Conservation (phyloP, 2,113 vertebrate genomes). For the Triplophysa rosa region DNA sequence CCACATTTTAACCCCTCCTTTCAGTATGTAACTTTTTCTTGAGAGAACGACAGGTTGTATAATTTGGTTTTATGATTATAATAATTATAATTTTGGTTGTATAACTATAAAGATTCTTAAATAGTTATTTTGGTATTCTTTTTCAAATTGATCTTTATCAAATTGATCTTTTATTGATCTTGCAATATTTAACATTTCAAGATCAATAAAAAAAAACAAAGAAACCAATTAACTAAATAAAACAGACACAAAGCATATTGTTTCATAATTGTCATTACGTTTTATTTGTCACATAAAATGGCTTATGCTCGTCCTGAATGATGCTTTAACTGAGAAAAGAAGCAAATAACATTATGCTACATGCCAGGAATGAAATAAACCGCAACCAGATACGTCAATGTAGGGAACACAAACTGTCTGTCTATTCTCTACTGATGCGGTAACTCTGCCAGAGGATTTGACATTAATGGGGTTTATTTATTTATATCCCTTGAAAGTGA, state of each 20-base stretch:
- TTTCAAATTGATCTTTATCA: too few species aligned
- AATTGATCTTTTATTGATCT: too few species aligned
- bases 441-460: neutral
- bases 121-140: too few species aligned
- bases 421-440: neutral
- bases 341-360: neutral
- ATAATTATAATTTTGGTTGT: too few species aligned
- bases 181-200: too few species aligned
- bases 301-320: neutral
- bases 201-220: too few species aligned
- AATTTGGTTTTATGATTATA: too few species aligned
- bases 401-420: neutral
- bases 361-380: neutral
- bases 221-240: neutral
- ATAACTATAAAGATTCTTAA: too few species aligned
- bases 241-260: neutral
- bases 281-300: neutral
- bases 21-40: too few species aligned
- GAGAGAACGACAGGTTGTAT: too few species aligned
- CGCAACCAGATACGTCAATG: neutral
- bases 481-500: conserved; percentile 11
- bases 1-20: neutral
- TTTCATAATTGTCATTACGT: neutral
- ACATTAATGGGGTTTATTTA: conserved; percentile 28
- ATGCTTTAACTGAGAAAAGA: neutral